phyloP scores from a whole-genome alignment of 2,113 vertebrate species.

The Fulica atra region DNA sequence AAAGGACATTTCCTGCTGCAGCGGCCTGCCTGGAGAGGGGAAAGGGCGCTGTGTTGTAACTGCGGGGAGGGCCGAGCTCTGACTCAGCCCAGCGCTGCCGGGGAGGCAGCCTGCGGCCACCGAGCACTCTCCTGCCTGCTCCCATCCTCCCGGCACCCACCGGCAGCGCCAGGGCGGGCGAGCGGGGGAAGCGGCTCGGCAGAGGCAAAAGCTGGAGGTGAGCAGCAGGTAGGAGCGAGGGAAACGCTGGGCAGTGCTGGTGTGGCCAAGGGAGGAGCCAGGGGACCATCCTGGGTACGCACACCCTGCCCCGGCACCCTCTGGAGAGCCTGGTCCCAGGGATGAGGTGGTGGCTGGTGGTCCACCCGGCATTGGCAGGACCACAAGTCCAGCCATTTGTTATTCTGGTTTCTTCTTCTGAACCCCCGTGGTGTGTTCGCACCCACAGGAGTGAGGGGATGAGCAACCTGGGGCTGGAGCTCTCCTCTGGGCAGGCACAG shows the following conservation, averaged over 20 bases:
- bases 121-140: not conserved
- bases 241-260: not conserved
- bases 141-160: not conserved
- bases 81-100: not conserved
- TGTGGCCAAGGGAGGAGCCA: not conserved
- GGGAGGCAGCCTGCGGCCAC: not conserved
- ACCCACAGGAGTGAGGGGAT: accelerated
- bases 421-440: accelerated
- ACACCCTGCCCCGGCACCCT: accelerated
- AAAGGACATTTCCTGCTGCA: conserved; percentile 62
- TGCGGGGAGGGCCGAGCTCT: conserved; percentile 34
- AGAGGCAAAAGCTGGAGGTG: conserved; percentile 9
- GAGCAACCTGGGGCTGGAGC: not conserved
- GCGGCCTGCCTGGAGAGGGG: conserved; percentile 49
- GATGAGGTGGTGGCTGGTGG: not conserved
- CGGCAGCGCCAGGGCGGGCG: not conserved
- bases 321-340: accelerated
- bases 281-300: accelerated
- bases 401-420: not conserved
- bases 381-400: accelerated
- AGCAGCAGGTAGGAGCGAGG: not conserved
- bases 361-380: accelerated
- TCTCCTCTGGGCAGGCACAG: not conserved
- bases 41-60: conserved; percentile 69
- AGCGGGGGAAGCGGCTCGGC: not conserved